Base-by-base conservation (phyloP, 1,140 invertebrate genomes). In the Patella vulgata region DNA sequence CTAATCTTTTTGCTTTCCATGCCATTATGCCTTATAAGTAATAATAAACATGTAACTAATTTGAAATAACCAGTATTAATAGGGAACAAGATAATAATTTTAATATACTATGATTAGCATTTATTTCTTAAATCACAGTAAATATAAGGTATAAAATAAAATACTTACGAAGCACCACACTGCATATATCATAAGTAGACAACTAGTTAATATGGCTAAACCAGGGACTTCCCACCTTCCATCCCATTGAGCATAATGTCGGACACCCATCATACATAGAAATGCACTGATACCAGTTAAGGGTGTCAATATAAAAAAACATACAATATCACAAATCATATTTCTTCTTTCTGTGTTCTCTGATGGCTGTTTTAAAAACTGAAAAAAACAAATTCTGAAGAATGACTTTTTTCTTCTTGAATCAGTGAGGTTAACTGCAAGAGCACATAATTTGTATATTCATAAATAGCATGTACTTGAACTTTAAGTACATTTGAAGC, bases 271-370 rank as follows among this genome's bases (percentile, higher is more conserved):
- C 3, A 77, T 75, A 71, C 88, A 89, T 6, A 89, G 75, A 73
- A 87, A 88, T 9, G 83, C 80, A 14, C 86, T 85, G 25, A 85
- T 73, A 0, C 84, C 42, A 25, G 87, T 87, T 12, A 88, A 69
- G 3, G 88, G 87, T 8, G 87, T 88, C 17, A 89, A 75, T 2
- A 89, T 61, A 21, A 86, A 48, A 23, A 88, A 80, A 67, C 87
- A 88, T 8, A 85, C 57, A 1, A 85, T 47, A 71, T 89, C 87
- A 4, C 85, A 86, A 27, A 81, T 66, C 39, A 85, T 25, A 83
- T 85, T 66, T 67, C 83, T 44, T 70, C 82, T 60, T 73, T 85
- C 67, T 71, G 78, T 70, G 73, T 77, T 59, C 58, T 71, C 69
- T 21, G 66, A 79, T 43, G 69, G 82, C 47, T 75, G 79, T 25